Percentiles rank a stretch among this genome's conserved stretches.
These are phyloP conservation scores for Drosophila tropicalis DNA, from an alignment of 1,140 invertebrate species.

Conservation along the genomic window DNA sequence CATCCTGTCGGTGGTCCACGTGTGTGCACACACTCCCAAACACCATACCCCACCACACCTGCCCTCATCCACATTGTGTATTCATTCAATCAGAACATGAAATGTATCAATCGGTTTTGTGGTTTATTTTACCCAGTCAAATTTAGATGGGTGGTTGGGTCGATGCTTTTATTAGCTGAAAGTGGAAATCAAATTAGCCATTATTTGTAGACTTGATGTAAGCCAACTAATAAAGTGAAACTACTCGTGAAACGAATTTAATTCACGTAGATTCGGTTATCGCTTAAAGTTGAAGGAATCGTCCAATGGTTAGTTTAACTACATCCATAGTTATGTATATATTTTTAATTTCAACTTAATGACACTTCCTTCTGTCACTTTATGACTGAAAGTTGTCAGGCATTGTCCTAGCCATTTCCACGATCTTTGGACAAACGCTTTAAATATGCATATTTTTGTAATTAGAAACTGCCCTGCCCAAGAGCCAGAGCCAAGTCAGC, in stretches of 20 bases:
- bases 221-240: constrained; percentile 43
- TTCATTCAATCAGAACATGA: constrained; percentile 65
- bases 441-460: constrained; percentile 79
- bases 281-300: neutral
- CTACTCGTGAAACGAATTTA: constrained; percentile 12
- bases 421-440: constrained; percentile 47
- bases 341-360: constrained; percentile 21
- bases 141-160: constrained; percentile 16
- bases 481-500: constrained; percentile 52
- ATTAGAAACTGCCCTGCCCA: constrained; percentile 59
- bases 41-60: constrained; percentile 29
- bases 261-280: neutral
- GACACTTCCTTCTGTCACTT: constrained; percentile 35
- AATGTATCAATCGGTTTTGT: constrained; percentile 77
- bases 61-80: constrained; percentile 9
- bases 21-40: constrained; percentile 6
- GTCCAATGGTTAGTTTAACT: neutral
- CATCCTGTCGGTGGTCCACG: neutral
- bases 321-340: constrained; percentile 7
- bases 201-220: constrained; percentile 41
- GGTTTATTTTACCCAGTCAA: constrained; percentile 42
- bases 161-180: constrained; percentile 39
- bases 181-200: constrained; percentile 47
- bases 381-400: constrained; percentile 38
- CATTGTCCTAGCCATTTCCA: constrained; percentile 47